Percentiles rank a stretch among this genome's conserved stretches.
Evolutionary conservation across 2,888 invertebrate genomes (phyloP).

Genomic region (Athalia cordata): DNA sequence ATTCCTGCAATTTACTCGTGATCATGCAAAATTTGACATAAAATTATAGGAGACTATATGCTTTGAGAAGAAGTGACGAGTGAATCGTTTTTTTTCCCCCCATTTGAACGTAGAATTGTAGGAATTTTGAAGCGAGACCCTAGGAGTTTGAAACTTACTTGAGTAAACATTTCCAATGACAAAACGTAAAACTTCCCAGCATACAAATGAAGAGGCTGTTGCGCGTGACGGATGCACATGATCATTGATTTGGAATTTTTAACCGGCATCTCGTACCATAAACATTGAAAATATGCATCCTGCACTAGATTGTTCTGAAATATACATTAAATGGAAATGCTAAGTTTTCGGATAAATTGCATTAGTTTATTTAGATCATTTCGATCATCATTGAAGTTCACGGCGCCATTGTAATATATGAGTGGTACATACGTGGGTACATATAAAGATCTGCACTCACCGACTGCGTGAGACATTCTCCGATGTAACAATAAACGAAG

Average conservation of each 20-base stretch:
- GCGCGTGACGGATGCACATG: constrained; percentile 74
- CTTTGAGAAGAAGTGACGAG: neutral
- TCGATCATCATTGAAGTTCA: neutral
- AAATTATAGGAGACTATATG: too few species aligned
- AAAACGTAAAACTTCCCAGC: constrained; percentile 75
- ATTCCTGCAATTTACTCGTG: too few species aligned
- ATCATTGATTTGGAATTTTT: constrained; percentile 70
- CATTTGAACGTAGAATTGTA: neutral
- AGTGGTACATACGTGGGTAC: neutral
- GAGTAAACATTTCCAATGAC: constrained; percentile 74
- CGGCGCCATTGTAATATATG: neutral
- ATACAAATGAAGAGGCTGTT: constrained; percentile 73
- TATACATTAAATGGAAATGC: neutral
- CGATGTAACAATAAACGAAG: constrained; percentile 39
- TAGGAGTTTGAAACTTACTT: constrained; percentile 65
- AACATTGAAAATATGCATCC: constrained; percentile 74
- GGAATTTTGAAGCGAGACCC: neutral
- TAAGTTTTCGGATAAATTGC: constrained; percentile 1
- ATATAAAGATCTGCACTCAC: constrained; percentile 3
- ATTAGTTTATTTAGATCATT: neutral
- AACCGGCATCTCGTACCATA: constrained; percentile 71
- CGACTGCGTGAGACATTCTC: constrained; percentile 34
- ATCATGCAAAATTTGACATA: too few species aligned
- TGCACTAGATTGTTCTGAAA: constrained; percentile 72
- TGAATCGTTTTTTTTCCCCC: too few species aligned